A percentile compares a stretch with the other conserved stretches of the same genome.
phyloP scores from a whole-genome alignment of 2,113 vertebrate species.

The Dolichallabes microphthalmus region DNA sequence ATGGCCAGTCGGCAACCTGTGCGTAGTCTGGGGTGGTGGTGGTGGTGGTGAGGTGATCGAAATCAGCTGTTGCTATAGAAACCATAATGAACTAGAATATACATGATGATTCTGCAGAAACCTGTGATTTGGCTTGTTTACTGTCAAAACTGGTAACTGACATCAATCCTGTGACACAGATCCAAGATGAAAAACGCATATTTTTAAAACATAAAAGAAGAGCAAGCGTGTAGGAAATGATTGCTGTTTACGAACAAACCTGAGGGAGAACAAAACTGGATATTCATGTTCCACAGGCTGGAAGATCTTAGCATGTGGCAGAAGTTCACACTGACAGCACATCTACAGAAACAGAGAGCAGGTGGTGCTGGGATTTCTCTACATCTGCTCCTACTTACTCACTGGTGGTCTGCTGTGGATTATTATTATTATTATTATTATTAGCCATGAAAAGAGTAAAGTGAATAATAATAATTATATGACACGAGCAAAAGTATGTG shows the following conservation, averaged over 20 bases:
- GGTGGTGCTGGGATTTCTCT: slow-evolving; percentile 1
- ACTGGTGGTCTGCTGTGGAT: neutral
- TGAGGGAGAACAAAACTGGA: neutral
- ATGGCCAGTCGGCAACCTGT: too few relatives aligned
- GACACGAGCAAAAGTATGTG: neutral
- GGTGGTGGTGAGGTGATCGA: too few relatives aligned
- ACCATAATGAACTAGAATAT: neutral
- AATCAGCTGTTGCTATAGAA: neutral
- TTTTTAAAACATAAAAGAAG: neutral
- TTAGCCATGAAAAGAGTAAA: neutral
- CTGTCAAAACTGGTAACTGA: neutral
- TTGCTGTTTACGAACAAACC: neutral
- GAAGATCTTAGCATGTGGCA: slow-evolving; percentile 1
- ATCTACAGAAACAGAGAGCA: slow-evolving; percentile 2
- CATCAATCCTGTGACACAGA: neutral
- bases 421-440: neutral
- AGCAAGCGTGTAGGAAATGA: neutral
- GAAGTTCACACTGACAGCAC: neutral
- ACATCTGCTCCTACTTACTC: neutral
- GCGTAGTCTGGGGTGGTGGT: too few relatives aligned
- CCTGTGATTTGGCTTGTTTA: neutral
- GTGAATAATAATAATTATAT: neutral
- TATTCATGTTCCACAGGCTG: neutral
- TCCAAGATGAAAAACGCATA: neutral
- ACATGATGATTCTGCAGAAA: neutral